Base-by-base conservation (phyloP, 2,888 invertebrate species). In the Doris montereyensis region DNA sequence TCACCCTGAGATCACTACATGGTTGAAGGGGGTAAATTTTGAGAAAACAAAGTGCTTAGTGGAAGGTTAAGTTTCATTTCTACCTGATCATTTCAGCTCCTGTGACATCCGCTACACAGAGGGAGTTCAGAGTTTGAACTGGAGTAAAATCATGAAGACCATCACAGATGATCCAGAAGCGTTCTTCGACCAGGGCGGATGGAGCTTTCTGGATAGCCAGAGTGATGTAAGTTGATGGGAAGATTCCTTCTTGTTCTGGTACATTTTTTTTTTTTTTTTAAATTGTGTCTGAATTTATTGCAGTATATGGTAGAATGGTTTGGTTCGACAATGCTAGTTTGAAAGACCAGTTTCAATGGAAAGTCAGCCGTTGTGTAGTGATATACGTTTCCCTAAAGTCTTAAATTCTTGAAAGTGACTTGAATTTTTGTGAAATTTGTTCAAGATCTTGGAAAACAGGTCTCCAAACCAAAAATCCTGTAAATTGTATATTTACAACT, bases 141-240 rank as follows among this genome's bases (percentile, higher is more conserved):
- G 99, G 99, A 95, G 96, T 0, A 99, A 99, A 92, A 98, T 99
- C 85, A 99, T 99, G 99, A 99, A 99, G 93, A 99, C 99, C 0
- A 99, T 99, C 87, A 96, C 96, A 0, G 99, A 99, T 90, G 99
- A 99, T 92, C 97, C 98, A 0, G 97, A 97, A 89, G 97, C 97
- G 0, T 99, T 99, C 94, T 99, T 99, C 90, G 98, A 98, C 81
- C 96, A 95, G 86, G 99, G 99, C 21, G 99, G 99, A 26, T 99
- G 99, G 99, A 96, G 96, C 62, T 99, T 99, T 94, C 94, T 99
- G 83, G 97, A 98, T 92, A 97, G 98, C 0, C 97, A 98, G 90
- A 96, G 96, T 83, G 91, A 89, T 35, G 91, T 90, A 81, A 81
- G 87, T 26, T 28, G 4, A n/a, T n/a, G n/a, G n/a, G 8, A 8